These are phyloP conservation scores for Oxyruncus cristatus DNA, from an alignment of 2,113 vertebrate species.

Conservation along the genomic window DNA sequence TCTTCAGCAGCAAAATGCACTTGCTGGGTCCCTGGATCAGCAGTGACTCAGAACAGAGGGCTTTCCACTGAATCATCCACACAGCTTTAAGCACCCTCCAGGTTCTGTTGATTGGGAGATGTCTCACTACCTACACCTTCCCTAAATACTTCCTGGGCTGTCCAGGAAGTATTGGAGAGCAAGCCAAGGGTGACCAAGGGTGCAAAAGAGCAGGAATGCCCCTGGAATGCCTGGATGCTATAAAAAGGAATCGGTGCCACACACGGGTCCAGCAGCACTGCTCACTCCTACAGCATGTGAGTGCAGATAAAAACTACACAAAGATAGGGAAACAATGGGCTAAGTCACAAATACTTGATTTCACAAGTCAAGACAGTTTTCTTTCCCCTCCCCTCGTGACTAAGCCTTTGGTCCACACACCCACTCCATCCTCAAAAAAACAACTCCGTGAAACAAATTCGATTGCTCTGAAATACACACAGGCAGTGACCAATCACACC, in stretches of 20 bases:
- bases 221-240: neutral
- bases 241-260: neutral
- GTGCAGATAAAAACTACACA: neutral
- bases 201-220: neutral
- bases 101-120: slow-evolving; percentile 10
- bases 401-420: slow-evolving; percentile 52
- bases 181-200: neutral
- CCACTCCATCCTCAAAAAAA: slow-evolving; percentile 54
- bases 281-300: neutral
- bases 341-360: slow-evolving; percentile 21
- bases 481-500: slow-evolving; percentile 38
- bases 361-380: slow-evolving; percentile 31
- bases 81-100: neutral
- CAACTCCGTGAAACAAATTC: slow-evolving; percentile 10
- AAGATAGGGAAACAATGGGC: neutral
- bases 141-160: neutral
- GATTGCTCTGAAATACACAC: slow-evolving; percentile 49
- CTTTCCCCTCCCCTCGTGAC: slow-evolving; percentile 41
- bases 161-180: neutral
- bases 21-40: neutral
- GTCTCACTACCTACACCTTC: slow-evolving; percentile 52
- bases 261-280: neutral
- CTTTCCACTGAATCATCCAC: slow-evolving; percentile 34
- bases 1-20: neutral
- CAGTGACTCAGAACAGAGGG: slow-evolving; percentile 49